Base-by-base conservation (phyloP, 2,888 invertebrate species). In the Sarcophaga subvicina region DNA sequence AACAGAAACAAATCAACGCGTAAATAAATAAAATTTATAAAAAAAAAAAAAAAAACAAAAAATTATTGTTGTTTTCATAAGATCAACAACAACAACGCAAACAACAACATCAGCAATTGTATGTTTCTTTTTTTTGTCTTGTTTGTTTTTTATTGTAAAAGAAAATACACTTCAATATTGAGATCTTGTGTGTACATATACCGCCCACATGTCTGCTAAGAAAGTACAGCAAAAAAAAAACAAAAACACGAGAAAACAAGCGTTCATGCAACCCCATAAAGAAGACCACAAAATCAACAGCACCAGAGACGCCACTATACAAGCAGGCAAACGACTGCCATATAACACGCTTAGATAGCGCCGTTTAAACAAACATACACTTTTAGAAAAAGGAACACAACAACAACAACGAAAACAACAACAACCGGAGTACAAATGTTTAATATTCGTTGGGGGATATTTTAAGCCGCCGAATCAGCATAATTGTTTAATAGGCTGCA, bases 131-230 rank as follows among this genome's bases (percentile, higher is more conserved):
- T 54, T 54, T 81, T 62, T 45, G 22, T 17, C 17, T 25, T 37
- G 8, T 37, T 37, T 37, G 8, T 37, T 37, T 37, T 37, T 37
- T 37, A 10, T 37, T 37, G 37, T 25, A 82, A 76, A 60, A 49
- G 4, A 27, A 22, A 22, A 17, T 77, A 14, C 17, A 67, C 76
- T 71, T 84, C 49, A 80, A 80, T 76, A 71, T 80, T 76, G 76
- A 66, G 80, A 84, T 73, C 45, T 8, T 37, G 37, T 37, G 2
- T 10, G 37, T 37, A 8, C 37, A 10, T 67, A 72, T 54, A 71
- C 84, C 84, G 84, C 84, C 84, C 66, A 85, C 84, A 81, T 78
- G 85, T 85, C 85, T 81, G 77, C 70, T 71, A 25, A 17, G 60
- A 81, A 85, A 82, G 82, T 73, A 85, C 81, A 85, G 37, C 8